phyloP scores from a whole-genome alignment of 2,113 vertebrate species.

The Antechinus stuartii region DNA sequence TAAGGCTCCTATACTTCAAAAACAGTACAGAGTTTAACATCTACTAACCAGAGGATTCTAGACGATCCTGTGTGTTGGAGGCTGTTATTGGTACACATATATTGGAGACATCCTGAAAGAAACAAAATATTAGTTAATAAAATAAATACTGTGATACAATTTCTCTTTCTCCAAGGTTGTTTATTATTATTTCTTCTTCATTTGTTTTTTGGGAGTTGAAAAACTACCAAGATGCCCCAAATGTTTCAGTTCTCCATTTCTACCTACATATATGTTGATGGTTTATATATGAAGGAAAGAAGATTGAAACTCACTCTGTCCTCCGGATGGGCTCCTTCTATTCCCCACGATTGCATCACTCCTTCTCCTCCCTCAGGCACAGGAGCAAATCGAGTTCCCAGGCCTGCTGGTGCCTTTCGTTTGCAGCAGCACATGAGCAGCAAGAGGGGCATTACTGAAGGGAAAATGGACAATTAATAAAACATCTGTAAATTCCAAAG shows the following conservation, averaged over 20 bases:
- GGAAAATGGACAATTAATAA: not conserved
- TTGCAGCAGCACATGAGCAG: slow-evolving; percentile 75
- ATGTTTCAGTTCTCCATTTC: not conserved
- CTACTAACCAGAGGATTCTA: slow-evolving; percentile 85
- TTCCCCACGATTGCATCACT: slow-evolving; percentile 88
- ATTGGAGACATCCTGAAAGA: slow-evolving; percentile 85
- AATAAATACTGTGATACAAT: not conserved
- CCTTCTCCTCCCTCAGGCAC: slow-evolving; percentile 89
- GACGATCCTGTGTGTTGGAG: slow-evolving; percentile 83
- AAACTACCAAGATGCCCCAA: not conserved
- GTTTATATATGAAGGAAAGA: not conserved
- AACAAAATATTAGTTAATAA: slow-evolving; percentile 19
- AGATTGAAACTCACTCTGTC: slow-evolving; percentile 87
- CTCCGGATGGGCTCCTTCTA: slow-evolving; percentile 91
- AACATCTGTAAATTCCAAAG: not conserved
- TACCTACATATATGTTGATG: not conserved
- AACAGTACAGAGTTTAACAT: slow-evolving; percentile 51
- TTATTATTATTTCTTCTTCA: not conserved
- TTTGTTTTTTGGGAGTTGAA: not conserved
- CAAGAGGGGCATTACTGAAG: slow-evolving; percentile 66
- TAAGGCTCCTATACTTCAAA: slow-evolving; percentile 12
- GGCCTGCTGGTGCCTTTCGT: slow-evolving; percentile 71
- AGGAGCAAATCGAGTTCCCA: slow-evolving; percentile 83
- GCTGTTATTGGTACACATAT: slow-evolving; percentile 81
- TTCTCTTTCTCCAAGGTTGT: not conserved